Base-by-base conservation (phyloP, 2,888 invertebrate genomes). In the Blera fallax region DNA sequence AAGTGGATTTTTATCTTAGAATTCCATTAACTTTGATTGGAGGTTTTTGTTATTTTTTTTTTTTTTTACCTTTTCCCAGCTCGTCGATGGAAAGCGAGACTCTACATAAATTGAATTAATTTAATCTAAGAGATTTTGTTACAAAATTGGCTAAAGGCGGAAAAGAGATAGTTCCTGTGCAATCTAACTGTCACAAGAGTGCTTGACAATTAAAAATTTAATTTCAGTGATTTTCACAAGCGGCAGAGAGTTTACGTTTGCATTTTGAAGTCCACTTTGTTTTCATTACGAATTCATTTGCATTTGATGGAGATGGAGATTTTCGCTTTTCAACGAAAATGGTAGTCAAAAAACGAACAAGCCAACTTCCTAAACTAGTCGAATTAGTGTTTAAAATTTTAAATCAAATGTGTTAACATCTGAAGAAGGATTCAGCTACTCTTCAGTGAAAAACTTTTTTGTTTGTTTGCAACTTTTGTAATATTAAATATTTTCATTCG, bases 11-110 rank as follows among this genome's bases (percentile, higher is more conserved):
- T 50, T 50, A 8, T 72, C 54, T 72, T 37, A 77, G 82, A 77
- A 77, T 72, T 72, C 65, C 67, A 77, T 82, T 77, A 62, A 56
- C 62, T 54, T 64, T 76, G 64, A 81, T 64, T 76, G 62, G 48
- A 64, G 54, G 54, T 52, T 58, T 43, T n/a, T 45, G 32, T 54
- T 45, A n/a, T 4, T 24, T 52, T 21, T 58, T 50, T 48, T 29
- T 14, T 43, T 52, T 11, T 32, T 14, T 18, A 14, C n/a, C 6
- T 50, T 69, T 70, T 14, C 43, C 14, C 32, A 18, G 54, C 6
- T 10, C 10, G 27, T 50, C 18, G 16, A 77, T 34, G 16, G 27
- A 27, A 80, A 80, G 80, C 73, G 80, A 80, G 65, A 73, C 40
- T 70, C 40, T 40, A 14, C 40, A 48, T 58, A 65, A 80, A 73